Evolutionary conservation across 2,888 invertebrate genomes (phyloP), one percentile per base, ranked within the genome.

Genomic region (Gymnosoma rotundatum): DNA sequence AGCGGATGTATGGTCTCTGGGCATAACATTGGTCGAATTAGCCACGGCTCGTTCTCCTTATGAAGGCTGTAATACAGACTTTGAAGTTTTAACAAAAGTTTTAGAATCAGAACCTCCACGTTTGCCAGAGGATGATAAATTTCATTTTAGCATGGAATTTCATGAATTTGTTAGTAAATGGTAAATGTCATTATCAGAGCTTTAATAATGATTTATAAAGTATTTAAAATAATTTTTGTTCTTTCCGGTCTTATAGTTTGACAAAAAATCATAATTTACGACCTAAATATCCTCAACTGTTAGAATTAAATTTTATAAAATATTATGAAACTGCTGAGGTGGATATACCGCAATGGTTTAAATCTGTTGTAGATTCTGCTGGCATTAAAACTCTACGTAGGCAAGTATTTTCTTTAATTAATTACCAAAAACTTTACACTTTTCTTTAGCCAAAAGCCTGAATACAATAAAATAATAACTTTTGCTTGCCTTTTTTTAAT

Each of bases 1-100:
- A 88, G 99, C 99, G 21, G 99, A 99, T 93, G 99, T 99, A 69
- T 99, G 99, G 99, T 98, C 98, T 87, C 94, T 99, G 87, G 99
- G 99, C 88, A 98, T 98, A 89, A 98, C 98, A 75, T 94, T 98
- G 80, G 97, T 99, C 70, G 99, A 99, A 94, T 94, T 99, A 89
- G 99, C 99, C 61, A 98, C 98, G 16, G 99, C 98, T 72, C 95
- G 96, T 87, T 99, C 98, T 92, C 99, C 99, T 0, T 98, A 98
- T 92, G 94, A 95, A 91, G 97, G 98, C 93, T 99, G 99, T 92
- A 96, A 96, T 93, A 98, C 97, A 89, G 99, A 99, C 93, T 99
- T 99, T 93, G 99, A 99, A 94, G 98, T 99, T 75, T 94, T 98
- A 88, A 96, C 97, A 72, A 96, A 96, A 93, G 98, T 98, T 88